A percentile compares a stretch with the other conserved stretches of the same genome.
Conservation (phyloP, 2,888 invertebrate species). For the Ryuthela nishihirai region DNA sequence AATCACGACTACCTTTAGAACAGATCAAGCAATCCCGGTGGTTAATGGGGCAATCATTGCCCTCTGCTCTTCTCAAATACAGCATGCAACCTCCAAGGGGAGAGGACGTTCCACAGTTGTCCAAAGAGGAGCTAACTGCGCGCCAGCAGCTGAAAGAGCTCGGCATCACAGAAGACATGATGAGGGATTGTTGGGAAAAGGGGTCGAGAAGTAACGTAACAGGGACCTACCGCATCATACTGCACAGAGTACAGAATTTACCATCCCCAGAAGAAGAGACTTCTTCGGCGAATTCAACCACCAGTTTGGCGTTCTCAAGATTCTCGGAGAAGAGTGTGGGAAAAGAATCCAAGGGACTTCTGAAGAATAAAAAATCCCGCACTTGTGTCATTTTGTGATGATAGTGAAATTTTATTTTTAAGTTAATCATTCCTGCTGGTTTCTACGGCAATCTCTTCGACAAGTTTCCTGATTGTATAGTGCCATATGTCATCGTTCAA, state of each 20-base stretch:
- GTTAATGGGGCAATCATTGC: constrained; percentile 19
- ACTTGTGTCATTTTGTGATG: constrained; percentile 29
- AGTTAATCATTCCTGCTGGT: no score
- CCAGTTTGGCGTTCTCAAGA: no score
- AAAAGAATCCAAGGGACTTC: no score
- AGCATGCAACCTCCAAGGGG: constrained; percentile 7
- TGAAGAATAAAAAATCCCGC: constrained; percentile 26
- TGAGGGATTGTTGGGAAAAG: constrained; percentile 33
- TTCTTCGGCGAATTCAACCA: no score
- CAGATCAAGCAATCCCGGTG: constrained; percentile 32
- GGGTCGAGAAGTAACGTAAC: constrained; percentile 35
- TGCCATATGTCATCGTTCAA: no score
- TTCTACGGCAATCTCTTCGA: no score
- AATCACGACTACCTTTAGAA: constrained; percentile 17
- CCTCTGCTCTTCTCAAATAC: constrained; percentile 29
- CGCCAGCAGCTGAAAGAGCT: constrained; percentile 30
- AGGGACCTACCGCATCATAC: constrained; percentile 38
- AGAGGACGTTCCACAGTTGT: not conserved
- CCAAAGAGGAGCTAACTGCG: constrained; percentile 17
- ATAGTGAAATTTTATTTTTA: no score
- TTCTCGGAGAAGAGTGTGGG: no score
- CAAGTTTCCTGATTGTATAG: no score
- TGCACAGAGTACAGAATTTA: no score
- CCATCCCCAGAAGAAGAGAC: no score
- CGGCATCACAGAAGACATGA: constrained; percentile 37